Evolutionary conservation across 2,113 vertebrate genomes (phyloP), one percentile per base, ranked within the genome.

Genomic region (Reinhardtius hippoglossoides): DNA sequence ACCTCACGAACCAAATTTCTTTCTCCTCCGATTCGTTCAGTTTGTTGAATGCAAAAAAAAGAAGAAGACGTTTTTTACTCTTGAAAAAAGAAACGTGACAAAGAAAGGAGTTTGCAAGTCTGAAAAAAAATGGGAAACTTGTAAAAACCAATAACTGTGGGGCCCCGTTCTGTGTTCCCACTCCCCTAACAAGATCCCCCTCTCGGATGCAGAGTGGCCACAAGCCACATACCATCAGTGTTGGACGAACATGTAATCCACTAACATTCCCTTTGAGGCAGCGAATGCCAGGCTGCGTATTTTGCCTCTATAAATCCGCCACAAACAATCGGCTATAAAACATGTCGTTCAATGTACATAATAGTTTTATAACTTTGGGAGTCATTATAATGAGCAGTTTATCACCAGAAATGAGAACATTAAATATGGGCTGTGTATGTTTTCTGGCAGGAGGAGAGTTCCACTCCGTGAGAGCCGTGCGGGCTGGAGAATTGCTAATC

Each of bases 401-500:
- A 8, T 1, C 26, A 42, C 74, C 69, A 80, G 44, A 74, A 80
- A 73, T 37, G 8, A 72, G 35, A 83, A 42, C 54, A 70, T 83
- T 83, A 54, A 79, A 84, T 8, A 50, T 9, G 8, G 46, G 46
- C 52, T 54, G 13, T 56, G 78, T 70, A 81, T 70, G 62, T 79
- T 84, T 74, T 64, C 67, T 59, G 67, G 76, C 59, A 72, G 57
- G 48, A 64, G 21, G 61, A 46, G 76, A 71, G 46, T 65, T 64
- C 70, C 57, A 42, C 56, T 40, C 62, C 37, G 37, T 60, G 69
- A 75, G 78, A 71, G 67, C 46, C 35, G 69, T 66, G 54, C 23
- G 61, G 54, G 64, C 67, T 20, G 31, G 67, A 71, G 76, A 55
- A 31, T 48, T 78, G 76, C 79, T 81, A 78, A 80, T 81, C 57